These are phyloP conservation scores for Resseliella maxima DNA, from an alignment of 2,888 invertebrate species.

Conservation along the genomic window DNA sequence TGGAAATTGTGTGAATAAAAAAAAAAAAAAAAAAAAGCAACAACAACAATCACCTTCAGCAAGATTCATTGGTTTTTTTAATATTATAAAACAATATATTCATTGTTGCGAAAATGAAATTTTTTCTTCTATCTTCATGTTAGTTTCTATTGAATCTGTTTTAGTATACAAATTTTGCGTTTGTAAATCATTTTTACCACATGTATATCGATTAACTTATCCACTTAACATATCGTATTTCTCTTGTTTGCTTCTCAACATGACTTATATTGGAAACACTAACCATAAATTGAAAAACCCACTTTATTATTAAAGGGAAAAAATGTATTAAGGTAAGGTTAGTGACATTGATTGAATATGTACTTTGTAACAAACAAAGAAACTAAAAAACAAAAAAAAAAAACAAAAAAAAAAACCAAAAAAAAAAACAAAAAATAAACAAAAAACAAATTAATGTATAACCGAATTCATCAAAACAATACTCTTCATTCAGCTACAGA, in stretches of 20 bases:
- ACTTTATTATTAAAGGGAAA: not conserved
- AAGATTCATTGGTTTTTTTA: not conserved
- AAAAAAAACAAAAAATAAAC: not conserved
- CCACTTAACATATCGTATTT: not conserved
- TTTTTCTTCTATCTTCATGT: too few species aligned
- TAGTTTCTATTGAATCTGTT: too few species aligned
- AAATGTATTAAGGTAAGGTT: not conserved
- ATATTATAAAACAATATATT: too few species aligned
- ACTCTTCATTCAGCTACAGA: too few species aligned
- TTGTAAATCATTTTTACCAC: not conserved
- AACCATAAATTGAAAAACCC: not conserved
- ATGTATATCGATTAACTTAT: not conserved
- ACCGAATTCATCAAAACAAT: too few species aligned
- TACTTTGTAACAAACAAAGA: not conserved
- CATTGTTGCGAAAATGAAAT: too few species aligned
- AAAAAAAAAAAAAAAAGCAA: too few species aligned
- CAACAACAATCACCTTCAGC: not conserved
- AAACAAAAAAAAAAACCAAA: not conserved
- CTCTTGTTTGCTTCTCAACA: not conserved
- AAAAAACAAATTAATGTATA: too few species aligned
- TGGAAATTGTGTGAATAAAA: too few species aligned
- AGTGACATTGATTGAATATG: constrained; percentile 16
- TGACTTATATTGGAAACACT: not conserved
- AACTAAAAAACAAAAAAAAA: not conserved
- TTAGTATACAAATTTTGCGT: not conserved